A percentile compares a stretch with the other conserved stretches of the same genome.
Conservation (phyloP, 2,797 vertebrate genomes). For the Allobates femoralis region DNA sequence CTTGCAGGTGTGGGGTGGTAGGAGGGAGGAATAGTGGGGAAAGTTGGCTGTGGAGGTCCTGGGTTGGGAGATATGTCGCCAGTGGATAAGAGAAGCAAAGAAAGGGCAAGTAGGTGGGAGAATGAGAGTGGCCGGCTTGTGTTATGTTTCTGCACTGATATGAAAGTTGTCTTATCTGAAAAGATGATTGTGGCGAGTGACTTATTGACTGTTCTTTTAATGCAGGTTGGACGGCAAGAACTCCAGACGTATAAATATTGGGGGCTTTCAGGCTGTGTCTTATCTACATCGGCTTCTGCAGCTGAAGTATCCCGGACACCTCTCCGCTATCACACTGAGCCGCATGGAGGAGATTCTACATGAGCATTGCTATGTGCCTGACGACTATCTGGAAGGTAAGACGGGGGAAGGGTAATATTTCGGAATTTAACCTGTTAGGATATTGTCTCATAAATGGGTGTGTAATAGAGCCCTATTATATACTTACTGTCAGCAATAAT, state of each 20-base stretch:
- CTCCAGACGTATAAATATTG: constrained; percentile 94
- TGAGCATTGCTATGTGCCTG: constrained; percentile 89
- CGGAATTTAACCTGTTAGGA: too few species aligned
- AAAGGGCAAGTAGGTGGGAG: too few species aligned
- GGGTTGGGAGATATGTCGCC: too few species aligned
- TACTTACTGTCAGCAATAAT: neutral
- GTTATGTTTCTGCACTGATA: too few species aligned
- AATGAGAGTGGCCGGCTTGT: too few species aligned
- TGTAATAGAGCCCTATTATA: neutral
- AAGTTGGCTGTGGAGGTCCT: too few species aligned
- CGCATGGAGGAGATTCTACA: constrained; percentile 97
- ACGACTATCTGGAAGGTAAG: constrained; percentile 88
- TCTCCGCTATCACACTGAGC: constrained; percentile 89
- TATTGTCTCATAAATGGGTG: too few species aligned
- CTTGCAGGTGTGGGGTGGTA: too few species aligned
- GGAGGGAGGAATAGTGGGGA: too few species aligned
- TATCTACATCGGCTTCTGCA: constrained; percentile 96
- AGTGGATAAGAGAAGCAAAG: too few species aligned
- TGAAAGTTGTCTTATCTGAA: neutral
- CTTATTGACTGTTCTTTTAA: neutral
- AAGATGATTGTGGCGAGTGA: neutral
- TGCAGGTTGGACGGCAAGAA: constrained; percentile 89
- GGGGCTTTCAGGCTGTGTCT: constrained; percentile 87
- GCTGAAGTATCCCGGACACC: constrained; percentile 93
- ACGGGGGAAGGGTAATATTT: too few species aligned